These are phyloP conservation scores for Drosophila bocki DNA, from an alignment of 1,140 invertebrate species.

Conservation along the genomic window DNA sequence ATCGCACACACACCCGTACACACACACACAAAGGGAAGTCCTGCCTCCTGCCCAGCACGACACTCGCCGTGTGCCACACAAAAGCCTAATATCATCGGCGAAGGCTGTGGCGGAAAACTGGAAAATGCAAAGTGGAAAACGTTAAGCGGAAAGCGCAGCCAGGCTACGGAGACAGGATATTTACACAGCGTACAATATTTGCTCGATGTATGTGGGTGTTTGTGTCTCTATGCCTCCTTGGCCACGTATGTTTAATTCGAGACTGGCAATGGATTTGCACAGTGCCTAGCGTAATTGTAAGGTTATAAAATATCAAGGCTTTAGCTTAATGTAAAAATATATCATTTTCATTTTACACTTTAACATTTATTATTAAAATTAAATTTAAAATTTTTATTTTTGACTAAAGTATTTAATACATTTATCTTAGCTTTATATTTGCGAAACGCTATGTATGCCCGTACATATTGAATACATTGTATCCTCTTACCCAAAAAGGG, in stretches of 20 bases:
- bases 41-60: conserved; percentile 53
- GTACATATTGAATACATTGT: conserved; percentile 34
- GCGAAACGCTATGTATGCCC: conserved; percentile 21
- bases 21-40: conserved; percentile 9
- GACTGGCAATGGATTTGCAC: conserved; percentile 49
- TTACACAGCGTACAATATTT: conserved; percentile 75
- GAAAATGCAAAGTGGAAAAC: conserved; percentile 78
- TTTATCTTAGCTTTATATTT: background rate
- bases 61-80: conserved; percentile 61
- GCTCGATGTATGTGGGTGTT: conserved; percentile 41
- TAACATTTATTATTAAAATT: too few species aligned
- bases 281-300: conserved; percentile 26
- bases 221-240: conserved; percentile 27
- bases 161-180: conserved; percentile 70
- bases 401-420: too few species aligned
- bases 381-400: too few species aligned
- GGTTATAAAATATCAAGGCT: background rate
- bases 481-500: conserved; percentile 24
- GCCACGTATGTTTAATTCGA: conserved; percentile 54
- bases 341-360: too few species aligned
- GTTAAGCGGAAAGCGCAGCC: conserved; percentile 58
- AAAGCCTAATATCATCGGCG: conserved; percentile 60
- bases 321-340: too few species aligned
- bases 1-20: conserved; percentile 68
- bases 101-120: conserved; percentile 33